phyloP scores from a whole-genome alignment of 1,140 invertebrate genomes.

The Drosophila nasuta region DNA sequence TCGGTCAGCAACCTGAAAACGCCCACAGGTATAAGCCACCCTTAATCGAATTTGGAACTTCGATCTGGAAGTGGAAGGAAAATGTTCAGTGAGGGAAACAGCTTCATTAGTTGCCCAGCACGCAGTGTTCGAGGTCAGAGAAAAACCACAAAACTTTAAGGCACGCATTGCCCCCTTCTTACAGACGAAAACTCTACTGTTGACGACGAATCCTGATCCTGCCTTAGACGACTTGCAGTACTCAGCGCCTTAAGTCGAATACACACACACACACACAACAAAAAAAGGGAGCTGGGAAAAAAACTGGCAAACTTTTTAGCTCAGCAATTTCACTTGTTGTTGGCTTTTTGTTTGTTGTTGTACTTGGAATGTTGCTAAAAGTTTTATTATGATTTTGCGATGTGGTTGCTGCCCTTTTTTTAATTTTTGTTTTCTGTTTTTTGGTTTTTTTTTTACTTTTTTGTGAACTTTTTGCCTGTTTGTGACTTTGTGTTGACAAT shows the following conservation, averaged over 20 bases:
- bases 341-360: conserved; percentile 30
- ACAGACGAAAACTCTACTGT: conserved; percentile 11
- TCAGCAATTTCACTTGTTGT: conserved; percentile 46
- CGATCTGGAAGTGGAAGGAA: neutral
- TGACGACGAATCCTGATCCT: conserved; percentile 23
- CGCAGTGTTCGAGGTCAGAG: conserved; percentile 48
- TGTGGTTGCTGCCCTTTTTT: conserved; percentile 28
- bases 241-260: conserved; percentile 60
- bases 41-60: neutral
- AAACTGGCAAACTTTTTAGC: conserved; percentile 63
- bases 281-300: conserved; percentile 2
- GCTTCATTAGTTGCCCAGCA: conserved; percentile 76
- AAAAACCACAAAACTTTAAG: conserved; percentile 71
- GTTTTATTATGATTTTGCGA: conserved; percentile 77
- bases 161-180: conserved; percentile 61
- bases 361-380: conserved; percentile 69
- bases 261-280: conserved; percentile 26
- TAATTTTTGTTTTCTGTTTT: conserved; percentile 53
- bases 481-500: conserved; percentile 82
- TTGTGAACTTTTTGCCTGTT: conserved; percentile 59
- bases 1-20: conserved; percentile 9
- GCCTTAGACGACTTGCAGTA: neutral
- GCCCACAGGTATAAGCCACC: neutral
- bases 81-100: conserved; percentile 38
- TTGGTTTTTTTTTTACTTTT: conserved; percentile 29